Conservation (phyloP, 2,113 vertebrate genomes). For the Acrocephalus kingi region DNA sequence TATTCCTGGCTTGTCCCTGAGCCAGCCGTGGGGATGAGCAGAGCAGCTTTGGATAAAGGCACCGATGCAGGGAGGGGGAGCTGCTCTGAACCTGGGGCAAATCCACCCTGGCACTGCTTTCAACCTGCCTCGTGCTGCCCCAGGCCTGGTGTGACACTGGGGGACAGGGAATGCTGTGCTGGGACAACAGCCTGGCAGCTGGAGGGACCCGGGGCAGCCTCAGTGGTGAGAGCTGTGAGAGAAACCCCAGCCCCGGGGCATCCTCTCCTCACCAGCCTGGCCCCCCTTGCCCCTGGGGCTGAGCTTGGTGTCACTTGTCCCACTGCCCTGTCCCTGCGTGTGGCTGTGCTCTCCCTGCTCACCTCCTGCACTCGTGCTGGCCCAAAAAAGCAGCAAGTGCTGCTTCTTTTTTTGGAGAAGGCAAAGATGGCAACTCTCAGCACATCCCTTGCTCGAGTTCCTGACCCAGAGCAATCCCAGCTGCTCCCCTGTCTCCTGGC, state of each 20-base stretch:
- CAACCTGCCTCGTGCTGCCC: background rate
- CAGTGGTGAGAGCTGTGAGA: background rate
- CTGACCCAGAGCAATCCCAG: background rate
- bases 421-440: background rate
- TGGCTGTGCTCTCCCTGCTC: background rate
- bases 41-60: background rate
- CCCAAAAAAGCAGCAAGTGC: background rate
- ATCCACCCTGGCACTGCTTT: background rate
- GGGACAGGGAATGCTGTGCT: accelerated
- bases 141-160: accelerated
- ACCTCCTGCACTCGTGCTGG: background rate
- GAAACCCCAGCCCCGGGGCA: background rate
- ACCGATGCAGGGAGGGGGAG: background rate
- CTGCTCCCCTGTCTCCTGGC: background rate
- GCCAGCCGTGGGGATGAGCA: background rate
- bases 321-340: background rate
- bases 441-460: background rate
- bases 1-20: background rate
- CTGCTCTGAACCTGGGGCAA: background rate
- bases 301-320: background rate
- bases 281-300: background rate
- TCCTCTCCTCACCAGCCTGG: background rate
- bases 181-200: background rate
- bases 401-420: background rate
- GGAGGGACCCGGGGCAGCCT: background rate